Base-by-base conservation (phyloP, 1,140 invertebrate genomes). In the Drosophila burlai region DNA sequence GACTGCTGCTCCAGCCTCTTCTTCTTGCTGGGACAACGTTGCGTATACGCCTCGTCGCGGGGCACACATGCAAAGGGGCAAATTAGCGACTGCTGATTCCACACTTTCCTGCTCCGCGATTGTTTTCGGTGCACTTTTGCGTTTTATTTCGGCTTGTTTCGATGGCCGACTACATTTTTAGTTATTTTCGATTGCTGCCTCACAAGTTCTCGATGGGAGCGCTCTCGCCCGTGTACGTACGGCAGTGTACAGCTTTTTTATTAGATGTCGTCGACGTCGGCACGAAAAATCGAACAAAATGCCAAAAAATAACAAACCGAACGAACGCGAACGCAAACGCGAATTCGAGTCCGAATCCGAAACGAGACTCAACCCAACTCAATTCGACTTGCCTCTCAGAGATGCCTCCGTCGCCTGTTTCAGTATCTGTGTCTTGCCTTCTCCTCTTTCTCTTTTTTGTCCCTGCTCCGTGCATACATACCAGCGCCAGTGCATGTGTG, bases 261-360 rank as follows among this genome's bases (percentile, higher is more conserved):
- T 85, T 85, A 85, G 82, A 85, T 79, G 83, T 71, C 75, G 76
- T 64, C 76, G 76, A 63, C 76, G 81, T 63, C 80, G 72, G 59
- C 68, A 77, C 59, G 73, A 90, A 80, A 89, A 90, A 90, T 91
- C 85, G 85, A 90, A 90, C 85, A 90, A 91, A 90, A 90, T 85
- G 76, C 85, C 82, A 85, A 89, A 90, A 90, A 90, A 80, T 67
- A 87, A 86, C 84, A 86, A 86, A 89, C 80, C 81, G 83, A 85
- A 79, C 78, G 78, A 67, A 52, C 34, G 65, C 69, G 79, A 81
- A 64, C 63, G 76, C 67, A 64, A 81, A 64, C 55, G 59, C 82
- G 79, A 81, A 71, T 59, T 47, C 63, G 76, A 83, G 82, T 75
- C 76, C 74, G 58, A 84, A 81, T 61, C 78, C 67, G 63, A 83